Evolutionary conservation across 92 coral and sea anemone species (phyloP).

Genomic region (Ricordea florida): DNA sequence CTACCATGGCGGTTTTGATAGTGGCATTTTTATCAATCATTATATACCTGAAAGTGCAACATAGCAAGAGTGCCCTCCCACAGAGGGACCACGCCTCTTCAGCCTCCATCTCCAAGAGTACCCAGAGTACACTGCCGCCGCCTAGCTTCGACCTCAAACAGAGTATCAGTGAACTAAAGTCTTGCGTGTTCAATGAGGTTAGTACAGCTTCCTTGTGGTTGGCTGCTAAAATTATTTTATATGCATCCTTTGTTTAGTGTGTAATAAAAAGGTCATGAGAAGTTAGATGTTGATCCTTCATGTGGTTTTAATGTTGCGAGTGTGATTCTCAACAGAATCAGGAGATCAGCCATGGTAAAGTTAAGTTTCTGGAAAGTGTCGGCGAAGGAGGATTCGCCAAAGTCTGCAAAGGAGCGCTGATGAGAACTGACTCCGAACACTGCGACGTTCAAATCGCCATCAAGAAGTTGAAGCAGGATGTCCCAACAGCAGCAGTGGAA

Average conservation of each 20-base stretch:
- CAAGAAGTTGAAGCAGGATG: conserved; percentile 78
- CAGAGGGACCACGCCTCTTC: conserved; percentile 75
- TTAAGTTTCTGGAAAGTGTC: conserved; percentile 78
- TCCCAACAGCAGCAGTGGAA: conserved; percentile 65
- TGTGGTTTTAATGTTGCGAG: neutral
- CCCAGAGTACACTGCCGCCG: conserved; percentile 88
- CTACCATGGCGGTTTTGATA: conserved; percentile 89
- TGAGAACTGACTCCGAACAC: conserved; percentile 65
- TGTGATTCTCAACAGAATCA: conserved; percentile 43
- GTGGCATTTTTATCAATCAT: conserved; percentile 90
- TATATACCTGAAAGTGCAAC: conserved; percentile 95
- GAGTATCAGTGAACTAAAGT: conserved; percentile 84
- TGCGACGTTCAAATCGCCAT: conserved; percentile 76
- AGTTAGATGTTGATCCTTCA: too few species aligned
- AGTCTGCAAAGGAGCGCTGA: conserved; percentile 82
- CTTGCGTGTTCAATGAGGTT: conserved; percentile 91
- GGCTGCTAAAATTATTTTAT: neutral
- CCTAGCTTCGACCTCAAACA: conserved; percentile 85
- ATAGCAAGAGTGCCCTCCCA: conserved; percentile 71
- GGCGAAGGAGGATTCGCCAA: conserved; percentile 90
- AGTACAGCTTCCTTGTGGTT: neutral
- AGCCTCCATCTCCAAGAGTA: conserved; percentile 93
- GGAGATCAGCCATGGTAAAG: conserved; percentile 88
- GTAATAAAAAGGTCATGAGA: too few species aligned
- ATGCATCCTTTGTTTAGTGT: too few species aligned